Evolutionary conservation across 2,888 invertebrate species (phyloP), one percentile per base, ranked within the genome.

Genomic region (Bugulina stolonifera): DNA sequence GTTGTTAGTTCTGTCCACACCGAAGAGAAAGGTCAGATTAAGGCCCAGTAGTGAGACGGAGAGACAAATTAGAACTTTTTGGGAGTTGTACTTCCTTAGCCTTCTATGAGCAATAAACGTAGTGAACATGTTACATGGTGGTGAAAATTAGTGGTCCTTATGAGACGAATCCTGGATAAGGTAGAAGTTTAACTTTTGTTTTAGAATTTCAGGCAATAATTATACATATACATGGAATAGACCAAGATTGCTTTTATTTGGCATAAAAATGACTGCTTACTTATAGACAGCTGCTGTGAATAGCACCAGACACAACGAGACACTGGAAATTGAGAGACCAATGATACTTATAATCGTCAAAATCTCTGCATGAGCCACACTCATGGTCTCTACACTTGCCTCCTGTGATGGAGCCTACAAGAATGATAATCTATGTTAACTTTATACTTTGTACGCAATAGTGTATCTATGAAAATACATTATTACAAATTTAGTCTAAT

Each of bases 11-110:
- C 79, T 79, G 35, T 81, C 78, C 27, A 84, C 77, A 1, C 84
- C 84, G 2, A 80, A 78, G 57, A 86, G 77, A 74, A 85, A 83
- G 1, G 85, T 75, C 14, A 89, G 76, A 79, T 89, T 86, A 73
- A 89, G 89, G 52, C 89, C 81, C 0, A 89, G 87, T 64, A 90
- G 86, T 0, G 90, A 88, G 1, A 88, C 82, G 32, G 90, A 89
- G 69, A 90, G 82, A 79, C 90, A 88, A 35, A 90, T 83, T 29
- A 91, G 82, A 10, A 90, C 87, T 82, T 90, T 89, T 54, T 89
- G 89, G 0, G 89, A 88, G 0, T 89, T 86, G 77, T 89, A 87
- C 77, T 87, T 86, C 23, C 90, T 86, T 87, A 90, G 89, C 55
- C 87, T 86, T 74, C 83, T 83, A 76, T 1, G 74, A 73, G 18